phyloP scores from a whole-genome alignment of 2,888 invertebrate genomes.

The Dasypogon diadema region DNA sequence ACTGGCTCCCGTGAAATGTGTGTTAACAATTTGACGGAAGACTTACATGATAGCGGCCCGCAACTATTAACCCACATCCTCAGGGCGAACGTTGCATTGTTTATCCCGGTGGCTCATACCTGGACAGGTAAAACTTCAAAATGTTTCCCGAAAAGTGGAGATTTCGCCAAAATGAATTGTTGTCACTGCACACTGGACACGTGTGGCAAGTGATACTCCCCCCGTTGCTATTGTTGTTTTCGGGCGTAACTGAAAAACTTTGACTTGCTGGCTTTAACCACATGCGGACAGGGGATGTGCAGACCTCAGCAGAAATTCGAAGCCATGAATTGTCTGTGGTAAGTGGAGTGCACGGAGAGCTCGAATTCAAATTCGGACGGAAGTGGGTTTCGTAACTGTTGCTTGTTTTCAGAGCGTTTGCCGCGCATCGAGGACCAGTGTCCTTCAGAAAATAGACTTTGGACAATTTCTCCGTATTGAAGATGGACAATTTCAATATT shows the following conservation, averaged over 20 bases:
- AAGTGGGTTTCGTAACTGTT: constrained; percentile 38
- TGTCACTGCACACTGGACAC: constrained; percentile 12
- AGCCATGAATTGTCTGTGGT: constrained; percentile 34
- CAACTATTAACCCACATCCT: constrained; percentile 2
- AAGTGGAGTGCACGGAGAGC: constrained; percentile 3
- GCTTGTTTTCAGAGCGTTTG: background rate
- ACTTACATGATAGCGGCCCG: background rate
- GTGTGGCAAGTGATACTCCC: constrained; percentile 1
- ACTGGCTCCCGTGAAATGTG: constrained; percentile 13
- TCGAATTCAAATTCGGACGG: constrained; percentile 7
- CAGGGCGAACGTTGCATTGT: background rate
- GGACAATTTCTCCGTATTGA: too few species aligned
- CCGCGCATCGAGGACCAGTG: too few species aligned
- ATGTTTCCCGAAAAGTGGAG: background rate
- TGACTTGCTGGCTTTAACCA: background rate
- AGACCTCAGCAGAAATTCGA: constrained; percentile 45
- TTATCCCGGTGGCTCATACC: background rate
- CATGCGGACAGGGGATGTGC: constrained; percentile 44
- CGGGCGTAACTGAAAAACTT: constrained; percentile 3
- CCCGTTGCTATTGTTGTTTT: constrained; percentile 11
- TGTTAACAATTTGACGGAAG: constrained; percentile 25
- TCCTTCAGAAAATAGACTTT: too few species aligned
- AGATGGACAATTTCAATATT: too few species aligned
- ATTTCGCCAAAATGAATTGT: background rate
- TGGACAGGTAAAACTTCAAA: too few species aligned